These are phyloP conservation scores for Ichneumoninae sp. DNA, from an alignment of 2,888 invertebrate genomes.

Conservation along the genomic window DNA sequence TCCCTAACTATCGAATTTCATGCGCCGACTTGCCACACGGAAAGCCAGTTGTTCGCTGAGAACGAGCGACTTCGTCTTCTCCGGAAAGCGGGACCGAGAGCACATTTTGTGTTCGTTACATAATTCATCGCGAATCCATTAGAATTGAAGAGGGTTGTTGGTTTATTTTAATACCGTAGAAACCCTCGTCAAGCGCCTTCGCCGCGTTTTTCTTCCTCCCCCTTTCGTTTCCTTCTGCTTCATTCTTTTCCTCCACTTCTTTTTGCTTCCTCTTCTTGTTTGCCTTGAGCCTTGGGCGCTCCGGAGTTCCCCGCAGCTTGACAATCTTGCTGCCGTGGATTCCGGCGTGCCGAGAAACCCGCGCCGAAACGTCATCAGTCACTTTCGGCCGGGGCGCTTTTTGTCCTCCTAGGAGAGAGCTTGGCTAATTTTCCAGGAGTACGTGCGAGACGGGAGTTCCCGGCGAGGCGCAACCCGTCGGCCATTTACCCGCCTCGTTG, in stretches of 20 bases:
- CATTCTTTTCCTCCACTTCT: slow-evolving; percentile 4
- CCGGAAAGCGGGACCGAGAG: neutral
- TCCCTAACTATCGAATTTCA: neutral
- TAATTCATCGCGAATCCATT: slow-evolving; percentile 57
- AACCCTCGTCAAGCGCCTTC: slow-evolving; percentile 54
- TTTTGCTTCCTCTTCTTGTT: slow-evolving; percentile 27
- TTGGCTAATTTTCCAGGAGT: slow-evolving; percentile 47
- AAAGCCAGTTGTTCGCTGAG: neutral
- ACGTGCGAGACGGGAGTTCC: slow-evolving; percentile 1
- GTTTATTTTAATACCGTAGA: slow-evolving; percentile 44
- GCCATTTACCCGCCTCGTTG: slow-evolving; percentile 10
- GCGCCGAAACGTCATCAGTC: slow-evolving; percentile 56
- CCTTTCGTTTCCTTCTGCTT: slow-evolving; percentile 14
- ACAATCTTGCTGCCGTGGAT: slow-evolving; percentile 34
- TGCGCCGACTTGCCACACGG: neutral
- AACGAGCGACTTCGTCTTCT: neutral
- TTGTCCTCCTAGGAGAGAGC: slow-evolving; percentile 1
- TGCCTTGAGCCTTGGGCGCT: slow-evolving; percentile 30
- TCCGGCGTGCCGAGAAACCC: slow-evolving; percentile 14
- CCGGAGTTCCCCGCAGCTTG: slow-evolving; percentile 31
- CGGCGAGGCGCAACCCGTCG: neutral
- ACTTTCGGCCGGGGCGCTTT: slow-evolving; percentile 50
- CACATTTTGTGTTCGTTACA: slow-evolving; percentile 31
- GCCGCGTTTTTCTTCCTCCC: slow-evolving; percentile 27
- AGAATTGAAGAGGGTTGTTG: slow-evolving; percentile 48